phyloP scores from a whole-genome alignment of 2,113 vertebrate species.

The Trematocara unimaculatum region DNA sequence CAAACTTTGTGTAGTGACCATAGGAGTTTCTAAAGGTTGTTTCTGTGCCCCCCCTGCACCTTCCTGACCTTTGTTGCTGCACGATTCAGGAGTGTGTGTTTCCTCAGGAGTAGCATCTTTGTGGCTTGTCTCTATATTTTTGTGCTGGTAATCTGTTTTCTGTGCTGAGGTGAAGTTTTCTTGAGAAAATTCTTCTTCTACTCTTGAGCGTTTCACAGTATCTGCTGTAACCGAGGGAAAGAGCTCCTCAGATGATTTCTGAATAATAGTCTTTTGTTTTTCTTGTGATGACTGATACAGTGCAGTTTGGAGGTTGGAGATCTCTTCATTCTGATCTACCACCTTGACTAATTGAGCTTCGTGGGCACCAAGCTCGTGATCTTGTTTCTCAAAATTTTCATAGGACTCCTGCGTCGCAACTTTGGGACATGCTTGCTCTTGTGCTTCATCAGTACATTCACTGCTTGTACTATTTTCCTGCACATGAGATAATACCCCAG shows the following conservation, averaged over 20 bases:
- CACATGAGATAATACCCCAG: background rate
- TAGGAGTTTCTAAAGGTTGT: constrained; percentile 59
- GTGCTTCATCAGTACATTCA: background rate
- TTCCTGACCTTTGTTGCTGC: background rate
- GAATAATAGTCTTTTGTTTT: constrained; percentile 53
- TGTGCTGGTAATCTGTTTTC: constrained; percentile 21
- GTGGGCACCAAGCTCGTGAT: background rate
- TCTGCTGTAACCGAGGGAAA: background rate
- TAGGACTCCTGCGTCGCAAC: background rate
- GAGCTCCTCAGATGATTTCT: constrained; percentile 6
- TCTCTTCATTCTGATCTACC: constrained; percentile 27
- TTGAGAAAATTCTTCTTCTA: background rate
- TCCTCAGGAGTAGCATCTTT: constrained; percentile 65
- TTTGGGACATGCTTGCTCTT: constrained; percentile 10
- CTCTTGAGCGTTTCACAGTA: background rate
- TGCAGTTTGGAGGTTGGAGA: constrained; percentile 72
- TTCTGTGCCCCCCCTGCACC: constrained; percentile 43
- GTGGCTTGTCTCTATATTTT: constrained; percentile 39
- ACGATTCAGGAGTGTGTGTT: constrained; percentile 42
- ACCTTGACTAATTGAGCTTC: constrained; percentile 27
- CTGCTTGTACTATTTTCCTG: constrained; percentile 17
- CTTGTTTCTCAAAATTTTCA: background rate
- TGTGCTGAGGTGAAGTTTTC: background rate
- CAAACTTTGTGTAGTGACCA: constrained; percentile 61
- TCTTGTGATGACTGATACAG: constrained; percentile 72